Percentiles rank a stretch among this genome's conserved stretches.
These are phyloP conservation scores for Drosophila nannoptera DNA, from an alignment of 1,140 invertebrate species.

Conservation along the genomic window DNA sequence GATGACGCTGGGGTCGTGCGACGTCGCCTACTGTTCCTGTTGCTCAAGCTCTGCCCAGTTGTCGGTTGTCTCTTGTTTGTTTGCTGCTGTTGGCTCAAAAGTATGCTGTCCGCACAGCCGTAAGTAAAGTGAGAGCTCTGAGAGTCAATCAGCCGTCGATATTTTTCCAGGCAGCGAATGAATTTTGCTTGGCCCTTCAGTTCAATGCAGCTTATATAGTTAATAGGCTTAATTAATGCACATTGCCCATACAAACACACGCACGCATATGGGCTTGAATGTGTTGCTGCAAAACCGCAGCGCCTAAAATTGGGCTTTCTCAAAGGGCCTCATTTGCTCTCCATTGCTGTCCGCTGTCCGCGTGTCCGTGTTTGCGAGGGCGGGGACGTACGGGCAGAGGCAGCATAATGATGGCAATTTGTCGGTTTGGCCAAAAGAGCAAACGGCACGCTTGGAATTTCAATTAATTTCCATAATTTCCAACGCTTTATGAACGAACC, in stretches of 20 bases:
- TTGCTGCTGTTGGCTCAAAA: conserved; percentile 11
- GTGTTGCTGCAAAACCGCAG: conserved; percentile 24
- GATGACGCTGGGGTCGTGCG: conserved; percentile 23
- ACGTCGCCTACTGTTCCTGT: background rate
- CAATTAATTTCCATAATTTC: conserved; percentile 79
- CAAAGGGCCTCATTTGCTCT: conserved; percentile 47
- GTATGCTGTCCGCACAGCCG: conserved; percentile 13
- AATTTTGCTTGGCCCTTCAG: background rate
- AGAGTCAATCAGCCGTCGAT: conserved; percentile 54
- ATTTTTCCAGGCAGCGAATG: conserved; percentile 1
- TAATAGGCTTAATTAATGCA: conserved; percentile 63
- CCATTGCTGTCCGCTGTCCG: conserved; percentile 4
- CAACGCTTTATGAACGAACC: conserved; percentile 69
- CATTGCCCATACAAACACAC: background rate
- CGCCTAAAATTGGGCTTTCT: conserved; percentile 59
- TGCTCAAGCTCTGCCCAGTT: too few species aligned
- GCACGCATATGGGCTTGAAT: background rate
- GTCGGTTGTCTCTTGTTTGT: background rate
- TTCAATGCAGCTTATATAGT: conserved; percentile 37
- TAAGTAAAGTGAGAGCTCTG: conserved; percentile 42
- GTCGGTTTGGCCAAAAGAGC: conserved; percentile 76
- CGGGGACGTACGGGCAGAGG: conserved; percentile 29
- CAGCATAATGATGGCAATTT: conserved; percentile 77
- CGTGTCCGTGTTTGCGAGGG: too few species aligned
- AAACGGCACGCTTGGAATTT: conserved; percentile 77